phyloP scores from a whole-genome alignment of 2,797 vertebrate genomes.

The Myotis planiceps region DNA sequence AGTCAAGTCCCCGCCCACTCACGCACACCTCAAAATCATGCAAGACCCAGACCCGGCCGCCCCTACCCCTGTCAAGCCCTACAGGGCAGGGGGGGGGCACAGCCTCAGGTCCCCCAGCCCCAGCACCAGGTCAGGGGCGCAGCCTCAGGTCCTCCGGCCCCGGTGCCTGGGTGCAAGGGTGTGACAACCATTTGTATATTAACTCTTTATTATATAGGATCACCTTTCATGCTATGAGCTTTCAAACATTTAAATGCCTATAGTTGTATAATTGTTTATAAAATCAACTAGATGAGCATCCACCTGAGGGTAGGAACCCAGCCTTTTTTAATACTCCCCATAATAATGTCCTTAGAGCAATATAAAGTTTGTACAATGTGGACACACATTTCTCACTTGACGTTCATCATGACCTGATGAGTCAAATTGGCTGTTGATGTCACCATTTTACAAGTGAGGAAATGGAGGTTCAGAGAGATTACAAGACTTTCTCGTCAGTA shows the following conservation, averaged over 20 bases:
- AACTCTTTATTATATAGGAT: not conserved
- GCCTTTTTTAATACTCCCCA: not conserved
- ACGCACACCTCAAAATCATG: no score
- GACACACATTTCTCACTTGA: not conserved
- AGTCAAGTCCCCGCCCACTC: no score
- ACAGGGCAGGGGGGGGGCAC: no score
- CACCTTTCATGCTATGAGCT: not conserved
- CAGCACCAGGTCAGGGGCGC: no score
- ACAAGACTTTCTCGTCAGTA: not conserved
- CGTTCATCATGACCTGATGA: not conserved
- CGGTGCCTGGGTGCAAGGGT: fast-evolving
- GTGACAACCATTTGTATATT: no score
- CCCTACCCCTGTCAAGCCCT: no score
- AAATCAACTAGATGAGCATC: not conserved
- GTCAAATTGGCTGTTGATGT: not conserved
- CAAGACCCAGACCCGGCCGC: no score
- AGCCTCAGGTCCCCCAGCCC: no score
- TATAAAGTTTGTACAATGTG: not conserved
- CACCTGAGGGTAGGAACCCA: not conserved
- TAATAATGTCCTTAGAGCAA: not conserved
- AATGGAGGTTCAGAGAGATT: not conserved
- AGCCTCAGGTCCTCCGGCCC: no score
- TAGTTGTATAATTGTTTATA: not conserved
- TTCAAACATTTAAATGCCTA: slow-evolving; percentile 13
- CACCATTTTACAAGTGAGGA: not conserved